A percentile compares a stretch with the other conserved stretches of the same genome.
Evolutionary conservation across 2,797 vertebrate species (phyloP).

Genomic region (Danio choprae): DNA sequence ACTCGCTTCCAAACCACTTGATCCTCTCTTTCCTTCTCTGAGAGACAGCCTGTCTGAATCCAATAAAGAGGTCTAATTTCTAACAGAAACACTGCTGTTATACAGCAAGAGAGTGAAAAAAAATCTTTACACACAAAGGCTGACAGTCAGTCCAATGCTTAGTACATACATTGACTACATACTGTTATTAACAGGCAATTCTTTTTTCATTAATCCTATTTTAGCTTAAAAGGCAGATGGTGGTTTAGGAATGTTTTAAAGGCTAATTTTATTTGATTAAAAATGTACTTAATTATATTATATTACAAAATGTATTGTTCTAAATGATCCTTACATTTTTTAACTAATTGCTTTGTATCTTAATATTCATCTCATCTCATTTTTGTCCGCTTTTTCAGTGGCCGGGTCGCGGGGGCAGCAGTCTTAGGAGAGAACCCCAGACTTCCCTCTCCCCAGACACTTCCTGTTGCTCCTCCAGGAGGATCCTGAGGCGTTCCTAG

Average conservation of each 20-base stretch:
- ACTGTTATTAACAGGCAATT: no score
- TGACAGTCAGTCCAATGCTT: conserved; percentile 2
- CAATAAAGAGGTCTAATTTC: neutral
- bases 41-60: neutral
- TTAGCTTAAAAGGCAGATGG: neutral
- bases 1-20: neutral
- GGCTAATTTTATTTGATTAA: neutral
- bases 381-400: no score
- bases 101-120: neutral
- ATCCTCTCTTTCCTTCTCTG: neutral
- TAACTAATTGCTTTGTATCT: no score
- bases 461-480: no score
- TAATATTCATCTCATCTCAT: no score
- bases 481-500: no score
- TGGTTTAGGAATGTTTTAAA: neutral
- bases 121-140: neutral
- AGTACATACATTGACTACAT: neutral
- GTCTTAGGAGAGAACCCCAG: no score
- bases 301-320: neutral
- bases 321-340: no score
- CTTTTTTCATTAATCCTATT: neutral
- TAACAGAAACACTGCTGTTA: neutral
- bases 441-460: no score
- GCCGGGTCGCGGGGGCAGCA: no score
- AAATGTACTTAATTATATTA: no score